Percentiles rank a stretch among this genome's conserved stretches.
Evolutionary conservation across 2,888 invertebrate species (phyloP).

Genomic region (Cephus rjabovi): DNA sequence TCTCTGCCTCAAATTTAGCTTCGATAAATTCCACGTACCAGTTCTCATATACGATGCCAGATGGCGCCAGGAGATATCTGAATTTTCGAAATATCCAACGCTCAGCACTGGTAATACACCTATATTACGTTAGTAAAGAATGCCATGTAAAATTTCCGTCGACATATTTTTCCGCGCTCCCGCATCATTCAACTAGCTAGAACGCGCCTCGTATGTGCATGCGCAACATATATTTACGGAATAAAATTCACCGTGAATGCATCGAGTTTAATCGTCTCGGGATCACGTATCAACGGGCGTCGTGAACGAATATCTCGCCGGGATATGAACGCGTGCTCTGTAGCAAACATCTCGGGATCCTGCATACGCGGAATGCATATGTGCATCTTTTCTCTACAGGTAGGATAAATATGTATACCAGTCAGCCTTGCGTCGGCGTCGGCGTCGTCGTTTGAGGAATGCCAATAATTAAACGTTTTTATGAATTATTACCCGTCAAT

Average conservation of each 20-base stretch:
- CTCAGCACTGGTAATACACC: neutral
- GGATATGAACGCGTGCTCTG: neutral
- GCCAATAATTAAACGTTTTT: slow-evolving; percentile 29
- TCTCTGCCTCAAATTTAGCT: neutral
- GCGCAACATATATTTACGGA: neutral
- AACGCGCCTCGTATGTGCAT: neutral
- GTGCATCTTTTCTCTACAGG: neutral
- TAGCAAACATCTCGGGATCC: neutral
- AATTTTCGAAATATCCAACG: neutral
- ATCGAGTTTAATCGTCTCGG: neutral
- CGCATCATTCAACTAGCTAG: neutral
- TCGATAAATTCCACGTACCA: neutral
- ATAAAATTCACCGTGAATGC: neutral
- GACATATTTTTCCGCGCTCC: neutral
- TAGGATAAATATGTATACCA: neutral
- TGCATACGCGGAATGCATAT: neutral
- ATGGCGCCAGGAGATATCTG: neutral
- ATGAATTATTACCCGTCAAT: slow-evolving; percentile 14
- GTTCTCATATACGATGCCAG: neutral
- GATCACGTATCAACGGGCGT: neutral
- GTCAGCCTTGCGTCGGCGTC: neutral
- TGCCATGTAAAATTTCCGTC: neutral
- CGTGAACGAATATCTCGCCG: neutral
- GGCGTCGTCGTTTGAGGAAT: neutral
- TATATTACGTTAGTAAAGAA: neutral